These are phyloP conservation scores for Caenorhabditis angaria DNA, from an alignment of 2,888 invertebrate genomes.

Conservation along the genomic window DNA sequence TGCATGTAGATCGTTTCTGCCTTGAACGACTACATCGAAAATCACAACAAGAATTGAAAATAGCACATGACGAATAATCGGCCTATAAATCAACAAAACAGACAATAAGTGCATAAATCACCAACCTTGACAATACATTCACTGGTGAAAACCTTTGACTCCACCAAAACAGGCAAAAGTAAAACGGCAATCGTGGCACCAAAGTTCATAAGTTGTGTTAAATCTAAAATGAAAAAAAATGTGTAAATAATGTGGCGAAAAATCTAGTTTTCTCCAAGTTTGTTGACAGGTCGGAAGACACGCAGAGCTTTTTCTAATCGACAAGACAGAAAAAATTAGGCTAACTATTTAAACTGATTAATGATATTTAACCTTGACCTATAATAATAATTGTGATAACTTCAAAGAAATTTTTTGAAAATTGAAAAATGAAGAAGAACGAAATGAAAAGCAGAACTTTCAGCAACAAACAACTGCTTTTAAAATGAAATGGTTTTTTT, in stretches of 20 bases:
- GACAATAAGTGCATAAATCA: background rate
- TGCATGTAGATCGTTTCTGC: constrained; percentile 40
- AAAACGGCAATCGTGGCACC: background rate
- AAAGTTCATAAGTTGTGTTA: background rate
- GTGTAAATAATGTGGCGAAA: too few relatives aligned
- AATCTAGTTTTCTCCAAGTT: background rate
- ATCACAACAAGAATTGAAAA: constrained; percentile 46
- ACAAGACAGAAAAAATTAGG: background rate
- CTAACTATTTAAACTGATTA: background rate
- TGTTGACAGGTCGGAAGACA: background rate
- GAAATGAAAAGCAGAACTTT: too few relatives aligned
- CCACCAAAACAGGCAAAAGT: background rate
- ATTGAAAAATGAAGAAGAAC: too few relatives aligned
- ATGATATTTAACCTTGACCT: background rate
- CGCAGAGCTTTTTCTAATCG: background rate
- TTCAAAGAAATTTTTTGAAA: too few relatives aligned
- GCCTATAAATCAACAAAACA: constrained; percentile 16
- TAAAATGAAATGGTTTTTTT: constrained; percentile 4
- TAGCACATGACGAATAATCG: constrained; percentile 24
- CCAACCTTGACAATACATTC: constrained; percentile 37
- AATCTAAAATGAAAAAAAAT: background rate
- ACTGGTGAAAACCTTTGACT: constrained; percentile 13
- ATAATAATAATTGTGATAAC: background rate
- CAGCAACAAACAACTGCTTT: background rate
- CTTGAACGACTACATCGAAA: constrained; percentile 36